These are phyloP conservation scores for Troides helena DNA, from an alignment of 2,888 invertebrate genomes.

Conservation along the genomic window DNA sequence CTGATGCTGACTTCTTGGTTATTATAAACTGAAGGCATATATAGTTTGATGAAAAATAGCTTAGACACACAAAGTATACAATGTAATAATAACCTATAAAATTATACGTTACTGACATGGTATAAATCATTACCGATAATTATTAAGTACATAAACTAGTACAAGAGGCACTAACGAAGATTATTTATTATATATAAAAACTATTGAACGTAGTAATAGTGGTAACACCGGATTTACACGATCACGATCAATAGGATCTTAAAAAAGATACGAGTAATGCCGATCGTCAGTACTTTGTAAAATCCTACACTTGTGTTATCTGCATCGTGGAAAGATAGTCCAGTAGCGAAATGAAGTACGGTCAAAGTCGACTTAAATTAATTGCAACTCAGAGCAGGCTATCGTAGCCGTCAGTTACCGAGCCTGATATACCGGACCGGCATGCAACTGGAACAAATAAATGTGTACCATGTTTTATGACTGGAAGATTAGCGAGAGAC, in stretches of 20 bases:
- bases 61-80: too few species aligned
- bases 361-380: slow-evolving; percentile 45
- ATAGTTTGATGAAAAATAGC: too few species aligned
- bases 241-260: slow-evolving; percentile 11
- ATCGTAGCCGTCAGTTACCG: slow-evolving; percentile 46
- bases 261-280: slow-evolving; percentile 9
- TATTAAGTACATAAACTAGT: too few species aligned
- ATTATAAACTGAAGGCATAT: too few species aligned
- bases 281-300: slow-evolving; percentile 18
- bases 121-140: neutral
- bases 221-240: slow-evolving; percentile 10
- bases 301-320: slow-evolving; percentile 24
- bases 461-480: slow-evolving; percentile 23
- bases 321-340: slow-evolving; percentile 9
- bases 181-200: slow-evolving; percentile 5
- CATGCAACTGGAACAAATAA: slow-evolving; percentile 26
- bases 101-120: neutral
- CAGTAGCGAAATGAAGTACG: slow-evolving; percentile 30
- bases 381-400: slow-evolving; percentile 49
- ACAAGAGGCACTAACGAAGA: neutral
- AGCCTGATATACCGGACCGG: slow-evolving; percentile 29
- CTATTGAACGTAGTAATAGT: slow-evolving; percentile 4
- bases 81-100: too few species aligned
- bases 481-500: slow-evolving; percentile 28
- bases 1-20: too few species aligned